Evolutionary conservation across 2,113 vertebrate species (phyloP).

Genomic region (Prunella himalayana): DNA sequence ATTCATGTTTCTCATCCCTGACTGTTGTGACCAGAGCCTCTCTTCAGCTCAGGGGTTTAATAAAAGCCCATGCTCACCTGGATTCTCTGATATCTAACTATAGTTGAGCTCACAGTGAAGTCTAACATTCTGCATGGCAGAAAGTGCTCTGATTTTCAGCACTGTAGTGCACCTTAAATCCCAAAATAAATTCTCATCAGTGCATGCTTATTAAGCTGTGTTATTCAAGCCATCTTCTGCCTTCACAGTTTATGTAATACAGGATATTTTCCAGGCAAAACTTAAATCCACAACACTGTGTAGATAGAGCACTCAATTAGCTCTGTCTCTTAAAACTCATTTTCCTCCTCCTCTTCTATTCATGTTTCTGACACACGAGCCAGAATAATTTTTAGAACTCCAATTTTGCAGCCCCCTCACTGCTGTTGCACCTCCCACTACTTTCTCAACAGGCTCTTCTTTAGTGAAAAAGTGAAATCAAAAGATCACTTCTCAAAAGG

Average conservation of each 20-base stretch:
- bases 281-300: not conserved
- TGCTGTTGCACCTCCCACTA: slow-evolving; percentile 7
- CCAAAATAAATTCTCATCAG: not conserved
- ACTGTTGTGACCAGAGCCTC: not conserved
- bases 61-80: not conserved
- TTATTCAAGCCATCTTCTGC: slow-evolving; percentile 1
- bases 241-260: not conserved
- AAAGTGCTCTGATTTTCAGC: not conserved
- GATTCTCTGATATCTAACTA: not conserved
- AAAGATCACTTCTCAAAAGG: not conserved
- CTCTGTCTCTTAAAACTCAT: slow-evolving; percentile 10
- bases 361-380: not conserved
- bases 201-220: not conserved
- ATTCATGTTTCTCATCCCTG: not conserved
- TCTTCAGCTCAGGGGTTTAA: not conserved
- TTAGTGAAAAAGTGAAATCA: not conserved
- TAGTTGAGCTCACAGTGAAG: not conserved
- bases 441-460: slow-evolving; percentile 1
- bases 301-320: not conserved
- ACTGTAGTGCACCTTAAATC: not conserved
- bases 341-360: slow-evolving; percentile 37
- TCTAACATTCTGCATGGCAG: not conserved
- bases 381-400: not conserved
- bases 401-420: not conserved
- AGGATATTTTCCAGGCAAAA: slow-evolving; percentile 40